Base-by-base conservation (phyloP, 2,113 vertebrate species). In the Chaetops frenatus region DNA sequence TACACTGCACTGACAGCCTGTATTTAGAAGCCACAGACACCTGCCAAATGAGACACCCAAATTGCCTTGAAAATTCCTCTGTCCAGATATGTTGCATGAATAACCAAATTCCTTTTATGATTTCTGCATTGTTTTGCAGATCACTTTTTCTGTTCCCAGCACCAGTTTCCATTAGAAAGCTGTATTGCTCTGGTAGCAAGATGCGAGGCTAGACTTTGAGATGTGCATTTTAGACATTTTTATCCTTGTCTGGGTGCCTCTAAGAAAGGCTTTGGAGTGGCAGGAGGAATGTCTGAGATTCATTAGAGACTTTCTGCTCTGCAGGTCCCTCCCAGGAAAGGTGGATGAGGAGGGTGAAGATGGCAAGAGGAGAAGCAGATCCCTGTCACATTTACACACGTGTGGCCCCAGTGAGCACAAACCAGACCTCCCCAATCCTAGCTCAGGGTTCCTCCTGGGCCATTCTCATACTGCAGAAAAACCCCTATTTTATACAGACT, bases 21-120 rank as follows among this genome's bases (percentile, higher is more conserved):
- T 51, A 35, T 71, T 71, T 28, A 38, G 86, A 56, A 88, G 44
- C 17, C 67, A 70, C 58, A 94, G 71, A 60, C 93, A 93, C 71
- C 66, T 93, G 71, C 95, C 91, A 86, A 54, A 90, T 58, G 79
- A 94, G 71, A 62, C 60, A 88, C 54, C 58, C 10, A 0, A 45
- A 78, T 6, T 88, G 62, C 85, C 71, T 71, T 86, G 47, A 90
- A 94, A 90, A 83, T 66, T 45, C 79, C 40, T 86, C 77, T 90
- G 58, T 83, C 79, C 92, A 81, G 54, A 82, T 74, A 67, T 0
- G 0, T 58, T 77, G n/a, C 35, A 33, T 40, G 64, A 81, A 88
- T 77, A 91, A 58, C 67, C 77, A 81, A 84, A 88, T 71, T 12
- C 23, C 51, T 87, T 70, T 88, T 51, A 67, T 35, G 33, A 74